These are phyloP conservation scores for Platycheirus albimanus DNA, from an alignment of 2,888 invertebrate genomes.

Conservation along the genomic window DNA sequence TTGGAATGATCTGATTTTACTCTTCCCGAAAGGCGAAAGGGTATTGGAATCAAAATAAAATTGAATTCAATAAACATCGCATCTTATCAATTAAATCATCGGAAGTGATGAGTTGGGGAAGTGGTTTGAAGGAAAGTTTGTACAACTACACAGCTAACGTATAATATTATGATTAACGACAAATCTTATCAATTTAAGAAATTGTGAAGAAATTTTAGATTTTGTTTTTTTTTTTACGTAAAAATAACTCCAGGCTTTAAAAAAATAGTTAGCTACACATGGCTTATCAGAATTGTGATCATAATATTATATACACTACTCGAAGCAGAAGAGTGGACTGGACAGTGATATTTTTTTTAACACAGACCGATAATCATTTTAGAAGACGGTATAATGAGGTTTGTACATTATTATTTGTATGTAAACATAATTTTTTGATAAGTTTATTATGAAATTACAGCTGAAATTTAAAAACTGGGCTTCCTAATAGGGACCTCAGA, in stretches of 20 bases:
- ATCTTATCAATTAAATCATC: slow-evolving; percentile 21
- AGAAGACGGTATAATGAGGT: too few species aligned
- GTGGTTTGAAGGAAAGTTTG: too few species aligned
- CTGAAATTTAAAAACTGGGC: too few species aligned
- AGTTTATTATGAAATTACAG: too few species aligned
- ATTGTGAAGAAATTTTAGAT: neutral
- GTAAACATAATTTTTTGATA: too few species aligned
- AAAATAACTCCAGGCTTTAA: neutral
- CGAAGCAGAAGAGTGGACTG: neutral
- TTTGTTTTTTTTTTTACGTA: neutral
- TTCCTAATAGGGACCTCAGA: too few species aligned
- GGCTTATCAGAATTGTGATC: neutral
- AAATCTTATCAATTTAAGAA: neutral
- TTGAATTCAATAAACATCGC: slow-evolving; percentile 13
- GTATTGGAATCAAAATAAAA: neutral
- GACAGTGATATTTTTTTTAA: too few species aligned
- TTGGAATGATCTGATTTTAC: slow-evolving; percentile 10
- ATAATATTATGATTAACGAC: too few species aligned
- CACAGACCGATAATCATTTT: too few species aligned
- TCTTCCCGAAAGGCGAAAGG: neutral
- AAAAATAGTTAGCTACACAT: neutral
- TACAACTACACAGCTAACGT: too few species aligned
- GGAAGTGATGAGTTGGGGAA: slow-evolving; percentile 8
- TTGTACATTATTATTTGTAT: too few species aligned
- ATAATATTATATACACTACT: neutral